A percentile compares a stretch with the other conserved stretches of the same genome.
phyloP scores from a whole-genome alignment of 1,140 invertebrate genomes.

The Zaprionus davidi region DNA sequence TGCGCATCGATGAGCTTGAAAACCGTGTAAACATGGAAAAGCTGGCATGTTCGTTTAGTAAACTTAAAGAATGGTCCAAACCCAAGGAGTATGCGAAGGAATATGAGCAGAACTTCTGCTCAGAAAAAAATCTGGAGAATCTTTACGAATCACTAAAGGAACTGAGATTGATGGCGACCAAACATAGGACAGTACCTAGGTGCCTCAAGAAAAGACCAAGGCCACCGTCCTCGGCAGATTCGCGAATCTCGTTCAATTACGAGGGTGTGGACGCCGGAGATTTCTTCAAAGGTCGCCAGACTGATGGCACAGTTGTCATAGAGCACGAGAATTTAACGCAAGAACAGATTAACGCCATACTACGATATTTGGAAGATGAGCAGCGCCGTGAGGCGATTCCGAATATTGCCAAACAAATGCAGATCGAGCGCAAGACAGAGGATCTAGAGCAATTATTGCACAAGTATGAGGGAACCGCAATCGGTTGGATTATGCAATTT shows the following conservation, averaged over 20 bases:
- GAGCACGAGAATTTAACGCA: background rate
- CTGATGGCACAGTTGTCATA: background rate
- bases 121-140: conserved; percentile 67
- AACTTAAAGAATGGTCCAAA: conserved; percentile 72
- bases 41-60: conserved; percentile 69
- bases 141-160: conserved; percentile 65
- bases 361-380: background rate
- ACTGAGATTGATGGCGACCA: conserved; percentile 37
- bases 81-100: conserved; percentile 70
- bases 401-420: conserved; percentile 21
- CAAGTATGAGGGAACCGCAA: conserved; percentile 68
- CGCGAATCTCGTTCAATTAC: background rate
- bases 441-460: conserved; percentile 63
- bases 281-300: conserved; percentile 13
- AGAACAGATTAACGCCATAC: conserved; percentile 20
- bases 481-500: conserved; percentile 78
- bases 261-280: background rate
- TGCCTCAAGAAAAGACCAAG: conserved; percentile 44
- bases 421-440: conserved; percentile 45
- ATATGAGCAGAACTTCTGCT: conserved; percentile 77
- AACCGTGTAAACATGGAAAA: conserved; percentile 51
- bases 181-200: conserved; percentile 51
- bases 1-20: conserved; percentile 75
- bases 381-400: background rate
- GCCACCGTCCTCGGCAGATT: background rate